These are phyloP conservation scores for Dicroscelio sp. DNA, from an alignment of 2,888 invertebrate genomes.

Conservation along the genomic window DNA sequence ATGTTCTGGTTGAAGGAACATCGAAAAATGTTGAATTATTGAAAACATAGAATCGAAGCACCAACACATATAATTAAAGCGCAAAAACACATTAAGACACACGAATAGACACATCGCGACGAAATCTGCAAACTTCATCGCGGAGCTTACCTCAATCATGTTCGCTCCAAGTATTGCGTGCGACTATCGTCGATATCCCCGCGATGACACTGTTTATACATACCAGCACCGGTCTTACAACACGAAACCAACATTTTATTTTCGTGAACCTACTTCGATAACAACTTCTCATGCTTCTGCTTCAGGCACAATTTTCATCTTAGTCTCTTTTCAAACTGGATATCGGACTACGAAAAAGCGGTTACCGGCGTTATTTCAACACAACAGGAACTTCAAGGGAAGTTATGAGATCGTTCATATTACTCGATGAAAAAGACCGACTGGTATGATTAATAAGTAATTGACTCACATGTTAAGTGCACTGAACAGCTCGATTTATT, in stretches of 20 bases:
- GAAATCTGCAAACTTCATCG: conserved; percentile 16
- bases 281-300: conserved; percentile 69
- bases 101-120: conserved; percentile 15
- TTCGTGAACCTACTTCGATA: conserved; percentile 80
- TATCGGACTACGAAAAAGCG: conserved; percentile 56
- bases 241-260: conserved; percentile 87
- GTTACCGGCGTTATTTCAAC: conserved; percentile 19
- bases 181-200: conserved; percentile 87
- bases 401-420: conserved; percentile 40
- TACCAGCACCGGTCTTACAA: conserved; percentile 87
- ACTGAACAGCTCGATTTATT: no score
- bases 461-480: not conserved
- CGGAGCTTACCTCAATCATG: conserved; percentile 89
- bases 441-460: conserved; percentile 26
- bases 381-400: conserved; percentile 11
- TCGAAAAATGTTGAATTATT: no score
- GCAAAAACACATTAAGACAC: not conserved
- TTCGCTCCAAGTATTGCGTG: conserved; percentile 84
- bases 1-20: no score
- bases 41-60: not conserved
- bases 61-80: not conserved
- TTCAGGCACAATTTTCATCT: conserved; percentile 79
- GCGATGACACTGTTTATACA: conserved; percentile 88
- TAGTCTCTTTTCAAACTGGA: conserved; percentile 81
- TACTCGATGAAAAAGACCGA: conserved; percentile 35